phyloP scores from a whole-genome alignment of 2,113 vertebrate genomes.

The Todiramphus saurophagus region DNA sequence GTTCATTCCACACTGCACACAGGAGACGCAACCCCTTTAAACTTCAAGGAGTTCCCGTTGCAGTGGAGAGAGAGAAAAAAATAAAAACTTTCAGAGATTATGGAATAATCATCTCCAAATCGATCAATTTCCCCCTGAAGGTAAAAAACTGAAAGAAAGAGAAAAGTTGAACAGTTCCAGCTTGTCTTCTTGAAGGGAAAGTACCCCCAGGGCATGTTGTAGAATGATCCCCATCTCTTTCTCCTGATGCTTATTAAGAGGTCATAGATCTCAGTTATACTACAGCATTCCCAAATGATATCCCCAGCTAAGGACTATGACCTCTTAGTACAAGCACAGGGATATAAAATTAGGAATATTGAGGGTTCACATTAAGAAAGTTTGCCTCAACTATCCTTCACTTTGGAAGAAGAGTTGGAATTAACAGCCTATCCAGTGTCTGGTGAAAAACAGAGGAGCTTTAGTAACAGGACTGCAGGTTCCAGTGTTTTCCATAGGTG shows the following conservation, averaged over 20 bases:
- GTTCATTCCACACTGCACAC: conserved; percentile 60
- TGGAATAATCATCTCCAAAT: conserved; percentile 80
- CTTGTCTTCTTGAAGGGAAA: conserved; percentile 73
- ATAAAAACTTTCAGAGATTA: conserved; percentile 72
- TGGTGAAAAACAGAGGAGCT: not conserved
- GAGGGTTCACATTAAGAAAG: conserved; percentile 29
- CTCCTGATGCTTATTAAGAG: conserved; percentile 78
- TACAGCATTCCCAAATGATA: conserved; percentile 64
- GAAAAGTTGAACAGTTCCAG: conserved; percentile 72
- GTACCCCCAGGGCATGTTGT: conserved; percentile 72
- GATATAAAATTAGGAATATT: conserved; percentile 49
- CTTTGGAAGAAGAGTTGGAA: conserved; percentile 25
- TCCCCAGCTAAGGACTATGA: conserved; percentile 55
- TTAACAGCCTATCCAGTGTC: not conserved
- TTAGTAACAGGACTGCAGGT: not conserved
- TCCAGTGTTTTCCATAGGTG: not conserved
- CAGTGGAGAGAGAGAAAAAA: conserved; percentile 59
- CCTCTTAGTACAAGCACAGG: conserved; percentile 56
- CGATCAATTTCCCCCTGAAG: conserved; percentile 78
- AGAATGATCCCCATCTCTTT: conserved; percentile 68
- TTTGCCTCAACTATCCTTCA: conserved; percentile 26
- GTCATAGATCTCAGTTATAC: conserved; percentile 74
- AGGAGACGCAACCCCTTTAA: conserved; percentile 73
- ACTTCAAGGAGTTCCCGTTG: conserved; percentile 75
- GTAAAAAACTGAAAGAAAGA: conserved; percentile 73